Evolutionary conservation across 2,113 vertebrate genomes (phyloP), one percentile per base, ranked within the genome.

Genomic region (Harpagus bidentatus): DNA sequence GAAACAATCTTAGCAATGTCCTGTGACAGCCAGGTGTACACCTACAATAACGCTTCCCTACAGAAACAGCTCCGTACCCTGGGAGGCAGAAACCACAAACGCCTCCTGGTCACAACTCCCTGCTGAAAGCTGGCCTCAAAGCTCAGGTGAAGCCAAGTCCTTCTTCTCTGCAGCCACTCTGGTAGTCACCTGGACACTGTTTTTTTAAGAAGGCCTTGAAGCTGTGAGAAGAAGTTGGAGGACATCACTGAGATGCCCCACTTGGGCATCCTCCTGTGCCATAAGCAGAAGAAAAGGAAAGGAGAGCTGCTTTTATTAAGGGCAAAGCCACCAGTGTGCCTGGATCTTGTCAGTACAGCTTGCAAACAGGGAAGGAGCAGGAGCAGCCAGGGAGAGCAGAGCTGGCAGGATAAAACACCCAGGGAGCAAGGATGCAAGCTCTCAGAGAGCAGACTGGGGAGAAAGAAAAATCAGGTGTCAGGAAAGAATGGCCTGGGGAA

Each of bases 401-500:
- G 45, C 77, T 93, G 70, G 61, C 28, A 29, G 26, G 13, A 29
- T 53, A n/a, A 92, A 81, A 79, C 1, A 2, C 53, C 48, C 81
- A 76, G 89, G 80, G 91, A 95, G 18, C 16, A 66, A 36, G 47
- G 82, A 90, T 90, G 29, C 34, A 63, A 59, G 71, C 32, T 80
- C 70, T 65, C 31, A 31, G n/a, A 88, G 63, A 91, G 40, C 91
- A 91, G 48, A 52, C 43, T 26, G 73, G 92, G n/a, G 66, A 72
- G 93, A 89, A 93, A 94, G 86, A 95, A 91, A 94, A 93, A 96
- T 89, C 94, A 93, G 81, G 89, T 95, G 91, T 94, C 94, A 78
- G 71, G 84, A 70, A 91, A 71, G 91, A 95, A 94, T 56, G 78
- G 89, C 69, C 77, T 80, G 50, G 87, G 89, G 91, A 96, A 88